Percentiles rank a stretch among this genome's conserved stretches.
Conservation (phyloP, 1,140 invertebrate species). For the Cydia splendana region DNA sequence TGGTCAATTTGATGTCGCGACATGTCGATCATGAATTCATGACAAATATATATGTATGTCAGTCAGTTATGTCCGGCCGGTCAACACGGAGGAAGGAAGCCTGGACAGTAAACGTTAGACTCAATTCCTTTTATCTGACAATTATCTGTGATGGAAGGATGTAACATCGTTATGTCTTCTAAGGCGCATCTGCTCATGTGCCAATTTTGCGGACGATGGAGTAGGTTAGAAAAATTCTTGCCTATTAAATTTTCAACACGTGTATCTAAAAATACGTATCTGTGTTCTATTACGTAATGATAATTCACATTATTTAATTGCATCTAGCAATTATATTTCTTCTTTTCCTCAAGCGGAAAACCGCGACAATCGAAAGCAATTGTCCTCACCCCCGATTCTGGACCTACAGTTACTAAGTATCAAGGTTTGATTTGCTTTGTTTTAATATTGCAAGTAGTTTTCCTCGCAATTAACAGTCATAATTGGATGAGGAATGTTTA, state of each 20-base stretch:
- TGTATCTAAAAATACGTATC: background rate
- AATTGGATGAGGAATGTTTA: background rate
- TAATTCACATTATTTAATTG: background rate
- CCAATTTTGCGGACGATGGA: no score
- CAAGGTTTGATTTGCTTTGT: conserved; percentile 2
- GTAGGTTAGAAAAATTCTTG: no score
- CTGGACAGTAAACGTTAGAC: no score
- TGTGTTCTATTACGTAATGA: background rate
- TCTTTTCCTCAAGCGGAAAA: conserved; percentile 22
- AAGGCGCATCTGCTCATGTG: no score
- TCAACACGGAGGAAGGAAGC: no score
- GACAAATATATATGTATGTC: no score
- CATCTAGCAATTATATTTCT: conserved; percentile 3
- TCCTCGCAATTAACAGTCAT: background rate
- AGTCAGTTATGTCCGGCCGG: no score
- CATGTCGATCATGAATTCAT: no score
- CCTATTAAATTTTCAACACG: background rate
- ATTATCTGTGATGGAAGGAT: no score
- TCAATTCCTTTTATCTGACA: no score
- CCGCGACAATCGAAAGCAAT: background rate
- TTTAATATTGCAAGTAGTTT: background rate
- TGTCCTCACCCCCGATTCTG: background rate
- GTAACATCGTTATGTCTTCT: no score
- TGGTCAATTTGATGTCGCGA: background rate
- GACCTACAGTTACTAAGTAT: background rate